A percentile compares a stretch with the other conserved stretches of the same genome.
Conservation (phyloP, 2,797 vertebrate genomes). For the Rhinatrema bivittatum region DNA sequence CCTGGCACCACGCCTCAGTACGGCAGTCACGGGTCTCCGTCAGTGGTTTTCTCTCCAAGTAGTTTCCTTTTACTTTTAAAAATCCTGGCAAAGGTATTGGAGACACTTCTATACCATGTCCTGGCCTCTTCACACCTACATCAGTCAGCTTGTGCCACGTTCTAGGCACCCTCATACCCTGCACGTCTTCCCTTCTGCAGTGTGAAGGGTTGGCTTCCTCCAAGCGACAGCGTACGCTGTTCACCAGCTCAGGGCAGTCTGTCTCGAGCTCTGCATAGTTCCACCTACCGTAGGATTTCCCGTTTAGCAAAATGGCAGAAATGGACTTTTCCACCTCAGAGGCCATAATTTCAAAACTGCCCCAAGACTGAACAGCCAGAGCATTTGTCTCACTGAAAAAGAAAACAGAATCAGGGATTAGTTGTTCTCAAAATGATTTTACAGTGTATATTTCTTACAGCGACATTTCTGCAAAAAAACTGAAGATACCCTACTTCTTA, state of each 20-base stretch:
- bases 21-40: background rate
- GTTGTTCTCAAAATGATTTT: background rate
- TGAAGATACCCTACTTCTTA: background rate
- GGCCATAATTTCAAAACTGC: slow-evolving; percentile 27
- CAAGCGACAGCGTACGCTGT: background rate
- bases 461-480: background rate
- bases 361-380: accelerated
- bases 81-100: slow-evolving; percentile 39
- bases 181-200: background rate
- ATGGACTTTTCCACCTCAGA: slow-evolving; percentile 45
- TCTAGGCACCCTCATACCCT: background rate
- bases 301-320: slow-evolving; percentile 12
- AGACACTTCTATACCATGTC: slow-evolving; percentile 22
- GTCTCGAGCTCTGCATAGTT: slow-evolving; percentile 24
- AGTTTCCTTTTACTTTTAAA: slow-evolving; percentile 35
- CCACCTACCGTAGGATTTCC: background rate
- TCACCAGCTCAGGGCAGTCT: slow-evolving; percentile 8
- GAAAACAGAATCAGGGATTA: background rate
- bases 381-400: slow-evolving; percentile 27
- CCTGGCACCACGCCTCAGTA: slow-evolving; percentile 20
- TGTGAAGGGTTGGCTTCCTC: slow-evolving; percentile 5
- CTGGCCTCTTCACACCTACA: slow-evolving; percentile 2
- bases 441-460: background rate
- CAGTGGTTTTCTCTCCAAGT: slow-evolving; percentile 38
- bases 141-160: background rate